phyloP scores from a whole-genome alignment of 2,888 invertebrate species.

The Byasa hedistus region DNA sequence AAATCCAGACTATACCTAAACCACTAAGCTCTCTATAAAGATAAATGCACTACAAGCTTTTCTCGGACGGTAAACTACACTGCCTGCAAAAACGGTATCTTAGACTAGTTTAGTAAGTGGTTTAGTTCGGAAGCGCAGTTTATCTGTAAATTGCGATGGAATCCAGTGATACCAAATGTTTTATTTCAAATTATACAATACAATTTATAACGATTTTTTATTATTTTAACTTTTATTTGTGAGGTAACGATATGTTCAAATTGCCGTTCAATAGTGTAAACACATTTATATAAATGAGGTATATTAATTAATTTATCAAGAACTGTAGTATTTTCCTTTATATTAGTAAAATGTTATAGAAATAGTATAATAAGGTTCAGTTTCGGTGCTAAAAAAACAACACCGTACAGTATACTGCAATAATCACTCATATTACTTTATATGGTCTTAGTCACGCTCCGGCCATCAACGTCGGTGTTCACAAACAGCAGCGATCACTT shows the following conservation, averaged over 20 bases:
- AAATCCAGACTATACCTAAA: constrained; percentile 17
- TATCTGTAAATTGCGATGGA: constrained; percentile 11
- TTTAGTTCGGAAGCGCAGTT: constrained; percentile 23
- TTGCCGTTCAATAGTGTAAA: neutral
- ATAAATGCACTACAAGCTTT: constrained; percentile 26
- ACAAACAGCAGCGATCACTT: neutral
- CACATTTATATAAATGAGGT: neutral
- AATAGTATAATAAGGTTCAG: too few relatives aligned
- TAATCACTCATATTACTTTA: too few relatives aligned
- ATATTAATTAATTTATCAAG: neutral
- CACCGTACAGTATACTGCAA: too few relatives aligned
- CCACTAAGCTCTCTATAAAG: constrained; percentile 22
- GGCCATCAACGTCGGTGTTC: neutral
- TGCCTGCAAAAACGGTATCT: constrained; percentile 29
- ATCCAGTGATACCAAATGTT: constrained; percentile 15
- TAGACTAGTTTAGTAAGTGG: constrained; percentile 24
- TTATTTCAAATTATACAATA: constrained; percentile 1
- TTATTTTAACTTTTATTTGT: neutral
- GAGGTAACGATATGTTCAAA: neutral
- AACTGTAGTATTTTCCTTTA: neutral
- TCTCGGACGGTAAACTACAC: constrained; percentile 25
- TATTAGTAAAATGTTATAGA: neutral
- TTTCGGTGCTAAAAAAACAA: too few relatives aligned
- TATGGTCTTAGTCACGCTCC: neutral
- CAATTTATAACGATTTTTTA: too few relatives aligned